Evolutionary conservation across 2,888 invertebrate genomes (phyloP), one percentile per base, ranked within the genome.

Genomic region (Chloromyia formosa): DNA sequence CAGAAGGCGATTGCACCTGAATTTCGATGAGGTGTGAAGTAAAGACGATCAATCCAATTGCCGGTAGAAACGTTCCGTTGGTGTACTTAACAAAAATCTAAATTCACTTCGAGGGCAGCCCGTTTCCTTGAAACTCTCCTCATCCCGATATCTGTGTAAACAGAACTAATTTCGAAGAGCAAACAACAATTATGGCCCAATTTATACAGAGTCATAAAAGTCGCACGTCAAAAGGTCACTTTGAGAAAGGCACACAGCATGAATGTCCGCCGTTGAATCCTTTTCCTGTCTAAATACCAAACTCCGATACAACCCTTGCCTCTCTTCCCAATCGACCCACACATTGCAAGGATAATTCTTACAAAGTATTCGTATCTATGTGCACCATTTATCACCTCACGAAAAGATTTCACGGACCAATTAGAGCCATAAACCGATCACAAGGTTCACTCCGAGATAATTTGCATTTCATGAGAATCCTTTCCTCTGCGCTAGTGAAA

Each of bases 401-500:
- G 62, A 64, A 69, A 69, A 49, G 69, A 69, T 56, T 53, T 61
- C 74, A 74, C 61, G 74, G 60, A 69, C 74, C 69, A 74, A 74
- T 74, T 74, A 56, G 22, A 16, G 69, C 42, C 42, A 56, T 74
- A 69, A 74, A 74, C 53, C 69, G 53, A 69, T 74, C 71, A 69
- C 60, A 66, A 40, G 62, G 62, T 64, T 18, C 20, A 56, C 56
- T 56, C 62, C 18, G 16, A 53, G 69, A 23, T 71, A 69, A 74
- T 74, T 69, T 74, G 71, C 74, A 74, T 74, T 74, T 74, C 74
- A 18, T 45, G 60, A 42, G 69, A 74, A 74, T 69, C 71, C 60
- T 60, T 74, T 45, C 3, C 27, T 7, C 27, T 35, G 27, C 27
- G 27, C 27, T 35, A 7, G 27, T 35, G 27, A 4, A 35, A 4